Conservation (phyloP, 2,888 invertebrate genomes). For the Piscicola geometra region DNA sequence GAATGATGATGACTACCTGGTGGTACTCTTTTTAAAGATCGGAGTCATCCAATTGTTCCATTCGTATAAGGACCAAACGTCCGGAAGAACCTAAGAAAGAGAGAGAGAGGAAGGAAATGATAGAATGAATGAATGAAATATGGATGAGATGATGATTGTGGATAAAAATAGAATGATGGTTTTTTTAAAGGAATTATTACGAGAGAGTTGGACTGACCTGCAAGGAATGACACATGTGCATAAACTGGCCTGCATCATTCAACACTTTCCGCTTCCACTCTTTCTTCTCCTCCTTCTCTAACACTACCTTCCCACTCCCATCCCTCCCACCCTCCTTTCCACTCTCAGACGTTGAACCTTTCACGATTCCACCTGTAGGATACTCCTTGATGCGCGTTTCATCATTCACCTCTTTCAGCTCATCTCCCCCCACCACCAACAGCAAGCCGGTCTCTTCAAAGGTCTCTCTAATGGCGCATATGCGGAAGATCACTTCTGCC, state of each 20-base stretch:
- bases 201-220: too few relatives aligned
- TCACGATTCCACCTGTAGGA: not conserved
- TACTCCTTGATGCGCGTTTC: not conserved
- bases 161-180: too few relatives aligned
- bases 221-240: constrained; percentile 31
- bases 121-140: too few relatives aligned
- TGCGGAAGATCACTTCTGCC: constrained; percentile 68
- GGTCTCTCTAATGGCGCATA: constrained; percentile 79
- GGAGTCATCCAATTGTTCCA: constrained; percentile 83
- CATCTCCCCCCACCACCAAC: constrained; percentile 17
- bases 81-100: constrained; percentile 71
- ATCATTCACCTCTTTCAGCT: not conserved
- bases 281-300: too few relatives aligned
- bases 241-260: not conserved
- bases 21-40: not conserved
- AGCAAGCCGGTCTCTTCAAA: constrained; percentile 81
- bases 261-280: too few relatives aligned
- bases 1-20: not conserved
- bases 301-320: not conserved
- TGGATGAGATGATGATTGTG: too few relatives aligned
- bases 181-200: too few relatives aligned
- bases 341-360: not conserved
- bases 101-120: too few relatives aligned
- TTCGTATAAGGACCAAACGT: constrained; percentile 72
- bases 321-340: too few relatives aligned